Evolutionary conservation across 2,888 invertebrate genomes (phyloP), one percentile per base, ranked within the genome.

Genomic region (Heliothis peltigera): DNA sequence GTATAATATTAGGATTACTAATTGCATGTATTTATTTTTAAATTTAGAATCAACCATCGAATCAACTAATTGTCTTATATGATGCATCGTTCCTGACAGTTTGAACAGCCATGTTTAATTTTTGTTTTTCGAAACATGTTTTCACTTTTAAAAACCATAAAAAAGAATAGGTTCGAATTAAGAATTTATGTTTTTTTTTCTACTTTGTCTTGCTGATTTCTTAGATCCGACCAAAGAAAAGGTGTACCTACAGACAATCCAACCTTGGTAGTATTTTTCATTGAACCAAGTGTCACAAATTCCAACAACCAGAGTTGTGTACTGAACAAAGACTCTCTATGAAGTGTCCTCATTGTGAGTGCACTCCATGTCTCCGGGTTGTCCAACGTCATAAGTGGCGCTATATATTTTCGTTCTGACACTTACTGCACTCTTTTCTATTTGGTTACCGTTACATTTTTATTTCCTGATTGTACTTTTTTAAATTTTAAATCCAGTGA

Each of bases 1-100:
- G 57, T 39, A 70, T n/a, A n/a, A n/a, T 79, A 79, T 77, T 75
- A 80, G 22, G 60, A 78, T 65, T 68, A 77, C 70, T 77, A 74
- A 80, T 80, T 64, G 64, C 64, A 6, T 66, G 51, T 68, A 64
- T 68, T 70, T 68, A 67, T 77, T 68, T 64, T 75, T 64, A 64
- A 51, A 17, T 49, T 62, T 62, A 15, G 47, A 58, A 71, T 57
- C 59, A 64, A 71, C 59, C 47, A 62, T 62, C 15, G 47, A 58
- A 71, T 57, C 59, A 64, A 71, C 59, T 70, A 61, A 75, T 74
- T 66, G 66, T 66, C 70, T 57, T 63, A 39, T 62, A 35, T 76
- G 72, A 77, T 71, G 25, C 49, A 76, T 71, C 59, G 53, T 70
- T 71, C 21, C 49, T 71, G 49, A 60, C 65, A 55, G 25, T 46